Evolutionary conservation across 2,113 vertebrate genomes (phyloP).

Genomic region (Poeciliopsis prolifica): DNA sequence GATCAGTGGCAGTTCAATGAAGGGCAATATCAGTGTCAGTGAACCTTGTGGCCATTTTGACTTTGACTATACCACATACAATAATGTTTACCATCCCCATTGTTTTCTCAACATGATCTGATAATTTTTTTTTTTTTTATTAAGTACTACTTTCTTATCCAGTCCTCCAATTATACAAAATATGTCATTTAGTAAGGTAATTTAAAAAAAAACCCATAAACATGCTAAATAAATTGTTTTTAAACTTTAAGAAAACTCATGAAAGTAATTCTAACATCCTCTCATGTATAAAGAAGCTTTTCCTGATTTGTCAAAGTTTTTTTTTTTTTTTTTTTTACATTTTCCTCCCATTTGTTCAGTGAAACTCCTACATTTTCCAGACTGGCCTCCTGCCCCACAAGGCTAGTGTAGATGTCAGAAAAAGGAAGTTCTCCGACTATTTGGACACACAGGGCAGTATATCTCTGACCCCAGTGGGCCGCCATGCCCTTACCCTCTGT

Average conservation of each 20-base stretch:
- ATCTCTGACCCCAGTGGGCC: constrained; percentile 63
- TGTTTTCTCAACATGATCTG: not conserved
- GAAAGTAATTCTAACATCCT: not conserved
- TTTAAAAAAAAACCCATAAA: not conserved
- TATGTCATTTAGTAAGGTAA: not conserved
- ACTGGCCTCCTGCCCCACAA: constrained; percentile 23
- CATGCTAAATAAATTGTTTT: not conserved
- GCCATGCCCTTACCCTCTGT: constrained; percentile 26
- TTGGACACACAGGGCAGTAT: constrained; percentile 59
- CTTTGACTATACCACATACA: too few relatives aligned
- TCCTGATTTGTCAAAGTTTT: not conserved
- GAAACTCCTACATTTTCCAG: constrained; percentile 16
- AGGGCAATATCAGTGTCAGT: too few relatives aligned
- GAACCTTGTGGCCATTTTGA: too few relatives aligned
- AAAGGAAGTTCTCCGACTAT: constrained; percentile 67
- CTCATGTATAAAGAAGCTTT: not conserved
- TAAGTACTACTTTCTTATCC: not conserved
- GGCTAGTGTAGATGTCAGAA: constrained; percentile 62
- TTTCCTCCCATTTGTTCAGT: constrained; percentile 1
- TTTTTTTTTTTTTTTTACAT: not conserved
- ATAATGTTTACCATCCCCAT: too few relatives aligned
- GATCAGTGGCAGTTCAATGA: too few relatives aligned
- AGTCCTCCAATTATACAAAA: too few relatives aligned
- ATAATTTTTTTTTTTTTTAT: not conserved
- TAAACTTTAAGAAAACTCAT: not conserved